Base-by-base conservation (phyloP, 2,888 invertebrate genomes). In the Drosophila meridionalis region DNA sequence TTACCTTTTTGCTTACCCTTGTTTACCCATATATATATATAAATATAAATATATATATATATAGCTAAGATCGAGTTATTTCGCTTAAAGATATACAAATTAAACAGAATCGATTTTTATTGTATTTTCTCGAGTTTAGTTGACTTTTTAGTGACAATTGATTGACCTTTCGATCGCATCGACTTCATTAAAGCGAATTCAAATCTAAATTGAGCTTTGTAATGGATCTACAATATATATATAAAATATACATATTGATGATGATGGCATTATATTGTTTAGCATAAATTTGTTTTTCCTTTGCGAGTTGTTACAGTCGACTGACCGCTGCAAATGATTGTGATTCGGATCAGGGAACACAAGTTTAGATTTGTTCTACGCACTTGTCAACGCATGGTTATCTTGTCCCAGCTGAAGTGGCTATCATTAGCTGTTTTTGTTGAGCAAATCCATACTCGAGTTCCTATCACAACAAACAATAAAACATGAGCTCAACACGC, bases 181-280 rank as follows among this genome's bases (percentile, higher is more conserved):
- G n/a, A 50, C 9, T 52, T 50, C 32, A 8, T 26, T 8, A 36
- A n/a, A 57, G 7, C 28, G n/a, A 52, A 53, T 64, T 72, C n/a
- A 55, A 60, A 60, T 34, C 50, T 34, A 20, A 47, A 47, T 32
- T 56, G 4, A 40, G n/a, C 45, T 57, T 32, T 59, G 45, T 30
- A 59, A 52, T 32, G 20, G n/a, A 52, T 52, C 6, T 5, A 20
- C 20, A 20, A 20, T 20, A 20, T 20, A n/a, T n/a, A 32, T 9
- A 32, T 12, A 50, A 62, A 60, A 62, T 42, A 36, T 26, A 45
- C 7, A 28, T 32, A 53, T 55, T 20, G 12, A 36, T 28, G 36
- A 36, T 55, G 42, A 45, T 45, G 20, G n/a, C 30, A 26, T 20
- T 20, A 20, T 20, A 20, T 20, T 20, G 6, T n/a, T 32, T 32